Conservation (phyloP, 1,140 invertebrate species). For the Ostrea edulis region DNA sequence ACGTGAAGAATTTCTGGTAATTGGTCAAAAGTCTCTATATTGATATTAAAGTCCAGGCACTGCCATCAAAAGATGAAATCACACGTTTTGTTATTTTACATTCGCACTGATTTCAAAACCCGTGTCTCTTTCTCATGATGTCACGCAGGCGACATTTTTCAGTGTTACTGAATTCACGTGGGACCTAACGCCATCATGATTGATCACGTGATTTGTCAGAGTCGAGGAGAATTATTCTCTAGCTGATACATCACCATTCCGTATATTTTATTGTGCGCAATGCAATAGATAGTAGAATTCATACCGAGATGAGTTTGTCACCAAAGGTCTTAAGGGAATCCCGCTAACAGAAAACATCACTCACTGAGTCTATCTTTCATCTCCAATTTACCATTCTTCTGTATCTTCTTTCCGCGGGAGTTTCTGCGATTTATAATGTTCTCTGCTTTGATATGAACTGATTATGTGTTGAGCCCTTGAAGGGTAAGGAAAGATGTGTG, state of each 20-base stretch:
- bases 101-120: background rate
- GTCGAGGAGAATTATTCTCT: background rate
- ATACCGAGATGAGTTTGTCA: background rate
- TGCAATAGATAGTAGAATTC: constrained; percentile 13
- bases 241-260: background rate
- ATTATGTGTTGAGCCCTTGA: background rate
- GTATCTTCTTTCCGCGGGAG: background rate
- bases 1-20: too few relatives aligned
- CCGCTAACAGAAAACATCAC: background rate
- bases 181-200: constrained; percentile 14
- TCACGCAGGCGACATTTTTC: background rate
- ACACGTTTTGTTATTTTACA: too few relatives aligned
- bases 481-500: too few relatives aligned
- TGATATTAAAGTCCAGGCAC: too few relatives aligned
- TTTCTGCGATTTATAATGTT: background rate
- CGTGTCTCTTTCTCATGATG: background rate
- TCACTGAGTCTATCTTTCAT: background rate
- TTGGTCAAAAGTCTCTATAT: too few relatives aligned
- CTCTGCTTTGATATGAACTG: background rate
- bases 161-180: background rate
- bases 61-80: too few relatives aligned
- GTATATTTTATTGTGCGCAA: background rate
- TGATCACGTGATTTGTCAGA: constrained; percentile 30
- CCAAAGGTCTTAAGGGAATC: background rate
- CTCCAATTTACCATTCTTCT: background rate